Conservation (phyloP, 2,888 invertebrate genomes). For the Drosophila melanocephala region DNA sequence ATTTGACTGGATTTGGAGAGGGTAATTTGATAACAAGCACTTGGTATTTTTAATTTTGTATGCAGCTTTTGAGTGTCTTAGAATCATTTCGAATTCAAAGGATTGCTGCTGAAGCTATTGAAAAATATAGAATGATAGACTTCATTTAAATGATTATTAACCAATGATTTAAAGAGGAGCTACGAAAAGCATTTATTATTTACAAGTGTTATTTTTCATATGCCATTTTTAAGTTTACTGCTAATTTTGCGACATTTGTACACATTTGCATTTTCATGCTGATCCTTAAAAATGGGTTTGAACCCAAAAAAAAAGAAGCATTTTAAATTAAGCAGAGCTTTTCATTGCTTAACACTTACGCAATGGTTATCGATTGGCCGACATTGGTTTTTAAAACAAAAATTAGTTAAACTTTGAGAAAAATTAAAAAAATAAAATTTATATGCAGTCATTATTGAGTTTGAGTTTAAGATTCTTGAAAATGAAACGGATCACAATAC, state of each 20-base stretch:
- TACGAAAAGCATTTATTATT: neutral
- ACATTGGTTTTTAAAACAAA: no score
- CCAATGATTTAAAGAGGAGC: neutral
- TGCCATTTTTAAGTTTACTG: neutral
- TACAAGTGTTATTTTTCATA: neutral
- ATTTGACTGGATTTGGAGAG: conserved; percentile 9
- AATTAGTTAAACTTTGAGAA: no score
- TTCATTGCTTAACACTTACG: no score
- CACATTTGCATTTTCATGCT: no score
- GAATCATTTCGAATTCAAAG: neutral
- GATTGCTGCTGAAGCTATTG: neutral
- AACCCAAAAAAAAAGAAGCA: no score
- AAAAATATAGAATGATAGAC: neutral
- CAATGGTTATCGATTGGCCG: no score
- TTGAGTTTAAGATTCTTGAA: no score
- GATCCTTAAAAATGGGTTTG: no score
- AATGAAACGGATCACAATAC: no score
- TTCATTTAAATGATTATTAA: neutral
- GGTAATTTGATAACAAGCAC: conserved; percentile 26
- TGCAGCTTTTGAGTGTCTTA: neutral
- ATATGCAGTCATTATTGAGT: no score
- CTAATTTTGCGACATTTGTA: neutral
- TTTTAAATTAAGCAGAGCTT: no score
- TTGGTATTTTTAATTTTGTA: neutral
- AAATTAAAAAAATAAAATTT: no score